A percentile compares a stretch with the other conserved stretches of the same genome.
Evolutionary conservation across 2,888 invertebrate genomes (phyloP).

Genomic region (Electrophaes corylata): DNA sequence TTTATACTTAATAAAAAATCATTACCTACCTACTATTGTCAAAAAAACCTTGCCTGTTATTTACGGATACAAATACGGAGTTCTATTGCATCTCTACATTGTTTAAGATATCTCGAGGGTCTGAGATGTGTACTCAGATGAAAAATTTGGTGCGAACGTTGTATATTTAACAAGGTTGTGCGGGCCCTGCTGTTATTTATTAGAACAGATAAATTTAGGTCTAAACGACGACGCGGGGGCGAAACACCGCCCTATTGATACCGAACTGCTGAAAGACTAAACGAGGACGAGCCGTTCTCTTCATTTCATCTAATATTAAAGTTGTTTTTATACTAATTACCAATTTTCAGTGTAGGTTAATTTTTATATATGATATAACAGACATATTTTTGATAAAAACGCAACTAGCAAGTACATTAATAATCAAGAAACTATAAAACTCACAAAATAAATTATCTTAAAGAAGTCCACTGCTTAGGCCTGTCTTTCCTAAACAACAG

Average conservation of each 20-base stretch:
- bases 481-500: too few species aligned
- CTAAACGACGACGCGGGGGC: constrained; percentile 48
- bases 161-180: constrained; percentile 71
- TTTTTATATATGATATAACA: too few species aligned
- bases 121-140: constrained; percentile 56
- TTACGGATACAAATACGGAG: constrained; percentile 25
- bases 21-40: too few species aligned
- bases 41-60: background rate
- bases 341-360: too few species aligned
- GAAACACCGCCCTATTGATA: constrained; percentile 31
- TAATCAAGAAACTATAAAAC: too few species aligned
- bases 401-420: too few species aligned
- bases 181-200: constrained; percentile 66
- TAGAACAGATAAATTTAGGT: constrained; percentile 72
- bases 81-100: constrained; percentile 30
- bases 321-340: background rate
- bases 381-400: too few species aligned
- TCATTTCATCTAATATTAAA: background rate
- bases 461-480: too few species aligned
- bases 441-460: too few species aligned
- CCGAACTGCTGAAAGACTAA: constrained; percentile 22
- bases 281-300: background rate
- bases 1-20: too few species aligned
- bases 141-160: constrained; percentile 74
- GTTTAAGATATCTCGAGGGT: constrained; percentile 45